phyloP scores from a whole-genome alignment of 2,888 invertebrate species.

The Cheilosia soror region DNA sequence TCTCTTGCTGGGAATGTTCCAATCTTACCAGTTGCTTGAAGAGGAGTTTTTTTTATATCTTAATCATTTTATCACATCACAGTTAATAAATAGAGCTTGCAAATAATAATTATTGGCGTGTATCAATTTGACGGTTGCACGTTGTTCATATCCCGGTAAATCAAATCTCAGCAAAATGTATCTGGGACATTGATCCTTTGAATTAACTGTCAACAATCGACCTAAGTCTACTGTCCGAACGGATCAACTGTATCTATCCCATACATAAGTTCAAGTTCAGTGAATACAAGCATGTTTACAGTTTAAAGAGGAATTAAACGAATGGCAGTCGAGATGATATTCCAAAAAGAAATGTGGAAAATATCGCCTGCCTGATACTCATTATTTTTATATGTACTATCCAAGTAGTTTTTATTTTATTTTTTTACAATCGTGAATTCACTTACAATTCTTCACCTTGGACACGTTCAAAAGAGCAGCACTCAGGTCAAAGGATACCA shows the following conservation, averaged over 20 bases:
- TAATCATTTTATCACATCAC: slow-evolving; percentile 6
- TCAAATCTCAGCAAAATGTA: too few species aligned
- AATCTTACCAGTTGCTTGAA: neutral
- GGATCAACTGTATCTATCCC: too few species aligned
- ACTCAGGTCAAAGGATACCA: slow-evolving; percentile 68
- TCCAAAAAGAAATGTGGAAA: neutral
- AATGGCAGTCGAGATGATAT: neutral
- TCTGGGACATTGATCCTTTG: too few species aligned
- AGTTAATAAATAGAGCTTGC: slow-evolving; percentile 34
- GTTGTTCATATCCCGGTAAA: too few species aligned
- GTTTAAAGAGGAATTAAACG: neutral
- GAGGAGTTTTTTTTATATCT: neutral
- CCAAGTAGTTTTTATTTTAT: neutral
- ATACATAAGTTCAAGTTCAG: too few species aligned
- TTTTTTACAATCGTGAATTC: slow-evolving; percentile 32
- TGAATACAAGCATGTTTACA: too few species aligned
- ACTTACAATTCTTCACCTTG: slow-evolving; percentile 70
- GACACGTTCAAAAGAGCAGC: slow-evolving; percentile 66
- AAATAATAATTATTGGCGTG: neutral
- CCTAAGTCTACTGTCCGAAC: too few species aligned
- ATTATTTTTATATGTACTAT: slow-evolving; percentile 12
- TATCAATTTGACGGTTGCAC: too few species aligned
- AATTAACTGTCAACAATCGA: too few species aligned
- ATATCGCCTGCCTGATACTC: neutral
- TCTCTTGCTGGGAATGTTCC: too few species aligned